Base-by-base conservation (phyloP, 2,113 vertebrate genomes). In the Pavo muticus region DNA sequence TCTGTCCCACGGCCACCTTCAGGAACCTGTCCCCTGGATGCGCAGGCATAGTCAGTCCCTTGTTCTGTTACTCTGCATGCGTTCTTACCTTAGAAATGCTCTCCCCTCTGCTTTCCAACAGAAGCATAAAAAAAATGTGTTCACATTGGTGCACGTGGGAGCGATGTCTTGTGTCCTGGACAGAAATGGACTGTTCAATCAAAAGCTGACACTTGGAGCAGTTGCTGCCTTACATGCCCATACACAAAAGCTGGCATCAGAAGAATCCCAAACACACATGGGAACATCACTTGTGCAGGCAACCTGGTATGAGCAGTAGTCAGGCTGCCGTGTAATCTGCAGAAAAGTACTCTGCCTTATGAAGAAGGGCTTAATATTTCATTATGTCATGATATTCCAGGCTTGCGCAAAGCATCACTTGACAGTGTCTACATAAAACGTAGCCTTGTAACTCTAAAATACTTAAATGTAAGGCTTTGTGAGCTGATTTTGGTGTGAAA, bases 331-430 rank as follows among this genome's bases (percentile, higher is more conserved):
- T 39, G 54, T 84, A 70, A 63, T 70, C 64, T 85, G 42, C 17
- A 8, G 20, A 45, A 54, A 56, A 77, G 72, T 54, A 86, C 27
- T 83, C 59, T 2, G 1, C 68, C 72, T 83, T 63, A 48, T 88
- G n/a, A 64, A 59, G 64, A 48, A 83, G 17, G 90, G 47, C 40
- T 80, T 90, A 56, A 87, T 74, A 54, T 85, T 89, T 90, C 30
- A 24, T 73, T 61, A 45, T 56, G 25, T 83, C 8, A 1, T 37
- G 44, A 59, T 89, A 42, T 24, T 79, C 14, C 6, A 5, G 72
- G 25, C 29, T 86, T 84, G 70, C 39, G 27, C 29, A 37, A 11
- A 48, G n/a, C 2, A 1, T 85, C 77, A 13, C 42, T 80, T 40
- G 5, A 4, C 60, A 50, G 7, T 14, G 8, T 42, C 48, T 82